phyloP scores from a whole-genome alignment of 2,888 invertebrate species.

The Rambutsinella grinnellia region DNA sequence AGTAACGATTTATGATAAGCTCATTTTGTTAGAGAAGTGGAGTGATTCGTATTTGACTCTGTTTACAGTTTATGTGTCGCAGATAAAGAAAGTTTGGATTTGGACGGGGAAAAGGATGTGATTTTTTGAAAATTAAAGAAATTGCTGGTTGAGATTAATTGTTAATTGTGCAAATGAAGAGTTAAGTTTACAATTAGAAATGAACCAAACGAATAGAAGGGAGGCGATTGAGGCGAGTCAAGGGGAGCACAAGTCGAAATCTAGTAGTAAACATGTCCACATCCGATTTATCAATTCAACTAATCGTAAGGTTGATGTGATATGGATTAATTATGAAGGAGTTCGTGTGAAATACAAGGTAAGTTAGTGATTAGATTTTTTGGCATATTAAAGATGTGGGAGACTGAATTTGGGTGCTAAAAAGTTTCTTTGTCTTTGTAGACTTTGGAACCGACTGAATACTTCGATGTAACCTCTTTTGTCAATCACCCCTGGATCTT shows the following conservation, averaged over 20 bases:
- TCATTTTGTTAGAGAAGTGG: no score
- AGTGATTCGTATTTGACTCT: no score
- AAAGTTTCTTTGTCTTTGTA: constrained; percentile 44
- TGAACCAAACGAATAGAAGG: background rate
- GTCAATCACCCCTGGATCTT: constrained; percentile 90
- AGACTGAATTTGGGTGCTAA: background rate
- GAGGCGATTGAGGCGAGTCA: background rate
- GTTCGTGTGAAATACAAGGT: constrained; percentile 66
- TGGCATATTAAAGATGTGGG: constrained; percentile 67
- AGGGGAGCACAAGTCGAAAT: constrained; percentile 59
- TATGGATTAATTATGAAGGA: constrained; percentile 87
- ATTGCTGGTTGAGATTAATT: background rate
- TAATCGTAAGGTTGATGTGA: constrained; percentile 74
- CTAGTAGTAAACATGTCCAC: constrained; percentile 70
- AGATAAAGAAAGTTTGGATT: no score
- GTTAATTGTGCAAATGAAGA: background rate
- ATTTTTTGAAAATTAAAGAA: no score
- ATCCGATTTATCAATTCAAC: constrained; percentile 77
- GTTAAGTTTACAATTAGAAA: background rate
- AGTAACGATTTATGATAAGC: no score
- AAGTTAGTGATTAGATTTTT: constrained; percentile 19
- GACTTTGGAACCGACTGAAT: constrained; percentile 69
- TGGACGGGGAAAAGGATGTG: no score
- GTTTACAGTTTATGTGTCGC: no score
- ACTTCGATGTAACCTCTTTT: constrained; percentile 80